Base-by-base conservation (phyloP, 2,888 invertebrate species). In the Cephalotes varians region DNA sequence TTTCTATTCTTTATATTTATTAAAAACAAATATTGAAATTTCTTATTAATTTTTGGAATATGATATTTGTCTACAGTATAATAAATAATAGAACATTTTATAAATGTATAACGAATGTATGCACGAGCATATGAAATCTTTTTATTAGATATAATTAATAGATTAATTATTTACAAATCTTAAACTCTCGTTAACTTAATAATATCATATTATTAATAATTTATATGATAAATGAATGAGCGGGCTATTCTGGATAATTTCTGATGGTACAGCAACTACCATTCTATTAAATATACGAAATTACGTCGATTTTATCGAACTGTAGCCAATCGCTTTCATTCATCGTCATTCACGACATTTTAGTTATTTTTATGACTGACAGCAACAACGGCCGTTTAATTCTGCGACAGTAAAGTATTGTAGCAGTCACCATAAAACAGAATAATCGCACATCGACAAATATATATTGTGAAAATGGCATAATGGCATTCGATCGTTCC, bases 351-450 rank as follows among this genome's bases (percentile, higher is more conserved):
- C 71, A 74, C 58, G 74, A 84, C 81, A 67, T 82, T 87, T 51
- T 84, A 74, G 85, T 86, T 88, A 86, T 90, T 90, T 85, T 84
- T 85, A 81, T 89, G 88, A 89, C 88, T 90, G 89, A 90, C 84
- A 81, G 77, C 84, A 76, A 72, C 86, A 86, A 82, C 74, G 83
- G 81, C 72, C 88, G 79, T 85, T 88, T 85, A 88, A 90, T 83
- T 83, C 77, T 21, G 77, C 81, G 40, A 40, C 49, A 81, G 85
- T 84, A 71, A 87, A 89, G 80, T 83, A 71, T 65, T 65, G 64
- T 54, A 71, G 56, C 6, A 83, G 77, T 58, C 80, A 56, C 86
- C 83, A 65, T 88, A 81, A 85, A 90, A 86, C 58, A 65, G 84
- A 86, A 89, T 88, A 84, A 89, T 85, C 83, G 83, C n/a, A 28